A percentile compares a stretch with the other conserved stretches of the same genome.
Conservation (phyloP, 2,797 vertebrate genomes). For the Poeciliopsis infans region DNA sequence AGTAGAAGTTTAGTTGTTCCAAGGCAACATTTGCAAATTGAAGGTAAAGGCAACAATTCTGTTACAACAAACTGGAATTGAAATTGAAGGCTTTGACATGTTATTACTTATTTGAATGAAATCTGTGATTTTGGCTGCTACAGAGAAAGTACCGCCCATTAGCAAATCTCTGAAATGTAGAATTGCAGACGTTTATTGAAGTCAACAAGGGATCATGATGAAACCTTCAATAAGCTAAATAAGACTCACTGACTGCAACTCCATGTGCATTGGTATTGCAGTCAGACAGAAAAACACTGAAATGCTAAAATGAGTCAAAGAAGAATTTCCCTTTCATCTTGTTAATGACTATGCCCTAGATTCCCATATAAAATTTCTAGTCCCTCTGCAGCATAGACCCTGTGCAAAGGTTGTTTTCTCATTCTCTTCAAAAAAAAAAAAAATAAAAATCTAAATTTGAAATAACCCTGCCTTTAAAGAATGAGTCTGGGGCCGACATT, state of each 20-base stretch:
- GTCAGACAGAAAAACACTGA: slow-evolving; percentile 13
- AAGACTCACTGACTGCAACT: slow-evolving; percentile 16
- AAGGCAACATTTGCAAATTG: slow-evolving; percentile 8
- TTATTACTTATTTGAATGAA: slow-evolving; percentile 50
- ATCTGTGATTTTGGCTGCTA: slow-evolving; percentile 38
- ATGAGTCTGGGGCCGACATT: not conserved
- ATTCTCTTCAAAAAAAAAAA: not conserved
- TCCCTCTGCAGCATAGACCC: not conserved
- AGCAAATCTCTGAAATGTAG: slow-evolving; percentile 30
- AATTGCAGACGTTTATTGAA: slow-evolving; percentile 42
- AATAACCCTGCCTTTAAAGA: not conserved
- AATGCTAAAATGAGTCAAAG: slow-evolving; percentile 12
- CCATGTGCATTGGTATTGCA: not conserved
- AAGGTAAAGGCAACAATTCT: slow-evolving; percentile 12
- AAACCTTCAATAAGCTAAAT: slow-evolving; percentile 34
- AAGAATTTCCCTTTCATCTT: slow-evolving; percentile 28
- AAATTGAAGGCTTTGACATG: slow-evolving; percentile 48
- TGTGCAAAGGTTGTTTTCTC: not conserved
- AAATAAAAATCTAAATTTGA: not conserved
- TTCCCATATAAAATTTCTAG: slow-evolving; percentile 14
- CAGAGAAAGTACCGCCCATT: slow-evolving; percentile 38
- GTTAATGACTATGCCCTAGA: slow-evolving; percentile 27
- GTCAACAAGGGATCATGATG: slow-evolving; percentile 31
- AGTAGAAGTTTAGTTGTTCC: slow-evolving; percentile 23
- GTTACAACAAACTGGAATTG: slow-evolving; percentile 32